Evolutionary conservation across 2,888 invertebrate species (phyloP).

Genomic region (Kuschelorhynchus macadamiae): DNA sequence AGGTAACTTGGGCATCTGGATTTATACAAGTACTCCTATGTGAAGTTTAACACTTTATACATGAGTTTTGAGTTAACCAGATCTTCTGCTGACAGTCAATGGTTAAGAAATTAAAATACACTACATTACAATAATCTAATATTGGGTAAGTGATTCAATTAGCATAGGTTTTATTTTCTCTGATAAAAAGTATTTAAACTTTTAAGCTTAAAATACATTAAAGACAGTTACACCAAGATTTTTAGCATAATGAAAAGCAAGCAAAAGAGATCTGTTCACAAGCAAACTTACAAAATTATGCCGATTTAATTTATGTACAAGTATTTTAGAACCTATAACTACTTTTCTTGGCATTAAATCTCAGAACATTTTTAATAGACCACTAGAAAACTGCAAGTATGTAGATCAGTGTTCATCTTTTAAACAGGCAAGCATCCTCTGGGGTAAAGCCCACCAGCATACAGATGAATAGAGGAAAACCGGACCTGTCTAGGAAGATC

Average conservation of each 20-base stretch:
- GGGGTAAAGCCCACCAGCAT: not conserved
- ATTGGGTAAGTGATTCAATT: not conserved
- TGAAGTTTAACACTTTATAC: not conserved
- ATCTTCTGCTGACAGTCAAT: not conserved
- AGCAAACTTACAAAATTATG: too few relatives aligned
- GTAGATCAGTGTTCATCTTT: too few relatives aligned
- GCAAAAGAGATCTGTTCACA: too few relatives aligned
- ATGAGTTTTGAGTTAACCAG: not conserved
- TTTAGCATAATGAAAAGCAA: too few relatives aligned
- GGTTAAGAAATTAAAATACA: not conserved
- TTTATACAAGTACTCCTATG: not conserved
- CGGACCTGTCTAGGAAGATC: not conserved
- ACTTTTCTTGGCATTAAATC: too few relatives aligned
- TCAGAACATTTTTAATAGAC: too few relatives aligned
- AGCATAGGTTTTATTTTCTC: not conserved
- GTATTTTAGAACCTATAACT: too few relatives aligned
- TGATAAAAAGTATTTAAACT: not conserved
- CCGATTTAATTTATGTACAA: too few relatives aligned
- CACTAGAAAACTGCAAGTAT: too few relatives aligned
- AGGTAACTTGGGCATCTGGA: not conserved
- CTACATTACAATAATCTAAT: not conserved
- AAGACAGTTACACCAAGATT: too few relatives aligned
- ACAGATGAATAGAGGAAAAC: conserved; percentile 9
- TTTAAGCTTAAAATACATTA: not conserved
- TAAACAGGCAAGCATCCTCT: too few relatives aligned